Evolutionary conservation across 1,140 invertebrate genomes (phyloP).

Genomic region (Hyles vespertilio): DNA sequence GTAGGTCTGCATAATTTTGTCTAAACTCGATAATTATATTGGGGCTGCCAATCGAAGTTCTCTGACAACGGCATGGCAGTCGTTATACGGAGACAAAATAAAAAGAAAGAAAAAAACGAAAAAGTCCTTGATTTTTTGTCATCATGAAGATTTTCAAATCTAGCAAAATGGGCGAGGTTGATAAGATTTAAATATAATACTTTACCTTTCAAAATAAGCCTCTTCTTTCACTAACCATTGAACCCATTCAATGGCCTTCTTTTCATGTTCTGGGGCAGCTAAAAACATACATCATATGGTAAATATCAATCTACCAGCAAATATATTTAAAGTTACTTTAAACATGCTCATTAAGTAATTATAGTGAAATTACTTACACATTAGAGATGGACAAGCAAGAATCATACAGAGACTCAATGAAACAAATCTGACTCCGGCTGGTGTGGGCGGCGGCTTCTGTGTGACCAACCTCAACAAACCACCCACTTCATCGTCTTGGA

Average conservation of each 20-base stretch:
- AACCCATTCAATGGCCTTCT: conserved; percentile 94
- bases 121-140: too few relatives aligned
- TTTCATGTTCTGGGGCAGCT: conserved; percentile 86
- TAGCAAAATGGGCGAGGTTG: too few relatives aligned
- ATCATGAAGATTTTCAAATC: too few relatives aligned
- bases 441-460: conserved; percentile 90
- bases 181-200: not conserved
- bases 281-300: conserved; percentile 19
- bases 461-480: conserved; percentile 90
- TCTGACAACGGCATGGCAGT: too few relatives aligned
- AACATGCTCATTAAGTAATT: not conserved
- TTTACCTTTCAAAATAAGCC: conserved; percentile 85
- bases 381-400: conserved; percentile 93
- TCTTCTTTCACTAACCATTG: conserved; percentile 95
- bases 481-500: conserved; percentile 93
- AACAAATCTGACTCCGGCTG: conserved; percentile 94
- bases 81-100: too few relatives aligned
- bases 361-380: conserved; percentile 70
- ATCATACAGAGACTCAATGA: conserved; percentile 96
- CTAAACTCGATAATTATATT: too few relatives aligned
- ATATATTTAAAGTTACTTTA: conserved; percentile 4
- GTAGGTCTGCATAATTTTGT: too few relatives aligned
- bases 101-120: too few relatives aligned
- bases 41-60: too few relatives aligned
- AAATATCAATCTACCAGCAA: conserved; percentile 2